Conservation (phyloP, 2,888 invertebrate species). For the Acanthacorydalis orientalis region DNA sequence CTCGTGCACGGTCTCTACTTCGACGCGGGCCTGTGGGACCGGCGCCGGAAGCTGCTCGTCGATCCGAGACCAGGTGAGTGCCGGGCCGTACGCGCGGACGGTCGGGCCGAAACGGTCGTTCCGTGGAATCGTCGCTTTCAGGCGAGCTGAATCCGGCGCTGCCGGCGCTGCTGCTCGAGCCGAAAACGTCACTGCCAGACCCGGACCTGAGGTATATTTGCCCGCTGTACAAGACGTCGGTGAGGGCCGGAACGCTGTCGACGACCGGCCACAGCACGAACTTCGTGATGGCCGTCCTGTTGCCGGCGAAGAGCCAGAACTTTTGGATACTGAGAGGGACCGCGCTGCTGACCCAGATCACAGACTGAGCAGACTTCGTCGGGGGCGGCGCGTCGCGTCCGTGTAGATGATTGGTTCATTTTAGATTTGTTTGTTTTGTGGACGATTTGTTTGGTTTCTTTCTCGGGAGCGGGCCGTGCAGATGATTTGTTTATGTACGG, state of each 20-base stretch:
- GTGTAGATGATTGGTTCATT: no score
- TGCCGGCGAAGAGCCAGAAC: slow-evolving; percentile 49
- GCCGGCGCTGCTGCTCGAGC: slow-evolving; percentile 50
- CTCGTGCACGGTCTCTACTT: slow-evolving; percentile 68
- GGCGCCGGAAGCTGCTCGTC: slow-evolving; percentile 41
- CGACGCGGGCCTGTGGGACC: slow-evolving; percentile 81
- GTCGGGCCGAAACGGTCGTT: no score
- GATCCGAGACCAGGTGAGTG: slow-evolving; percentile 55
- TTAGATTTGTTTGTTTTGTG: no score
- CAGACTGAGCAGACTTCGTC: slow-evolving; percentile 40
- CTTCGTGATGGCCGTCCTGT: slow-evolving; percentile 64
- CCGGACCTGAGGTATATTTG: slow-evolving; percentile 49
- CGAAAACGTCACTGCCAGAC: slow-evolving; percentile 40
- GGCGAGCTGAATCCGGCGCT: slow-evolving; percentile 62
- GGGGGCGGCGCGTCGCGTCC: no score
- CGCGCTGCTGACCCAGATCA: slow-evolving; percentile 67
- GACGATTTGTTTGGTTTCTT: no score
- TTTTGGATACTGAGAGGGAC: slow-evolving; percentile 84
- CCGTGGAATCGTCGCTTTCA: slow-evolving; percentile 16
- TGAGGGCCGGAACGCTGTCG: slow-evolving; percentile 70
- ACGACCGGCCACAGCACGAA: slow-evolving; percentile 91
- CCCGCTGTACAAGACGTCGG: slow-evolving; percentile 79
- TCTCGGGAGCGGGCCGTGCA: no score
- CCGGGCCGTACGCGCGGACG: slow-evolving; percentile 20
- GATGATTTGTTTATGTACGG: no score